Base-by-base conservation (phyloP, 2,888 invertebrate genomes). In the Cyclophora albipunctata region DNA sequence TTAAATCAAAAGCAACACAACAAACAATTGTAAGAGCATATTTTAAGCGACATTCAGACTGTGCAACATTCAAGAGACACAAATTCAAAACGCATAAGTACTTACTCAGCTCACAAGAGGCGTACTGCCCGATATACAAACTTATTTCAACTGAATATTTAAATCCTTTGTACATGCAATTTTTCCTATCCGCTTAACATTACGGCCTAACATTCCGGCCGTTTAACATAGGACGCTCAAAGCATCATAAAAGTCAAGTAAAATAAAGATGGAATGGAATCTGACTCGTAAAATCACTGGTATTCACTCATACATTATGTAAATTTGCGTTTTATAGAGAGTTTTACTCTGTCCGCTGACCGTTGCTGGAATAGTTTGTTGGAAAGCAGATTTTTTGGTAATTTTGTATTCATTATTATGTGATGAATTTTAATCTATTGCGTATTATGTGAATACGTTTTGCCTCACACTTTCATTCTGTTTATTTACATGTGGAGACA, bases 211-310 rank as follows among this genome's bases (percentile, higher is more conserved):
- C 66, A 63, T 78, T 71, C 67, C 75, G 73, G 74, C 60, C 67
- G 68, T 80, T 80, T 71, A 71, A 70, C 74, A 57, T 59, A 64
- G 59, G 64, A 71, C 66, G 69, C 66, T 67, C 59, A 64, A 69
- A 62, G 60, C 57, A 58, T 70, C 65, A 73, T 77, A 77, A 80
- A 79, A 75, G 66, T 54, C 62, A 66, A 67, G 71, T 79, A 73
- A 77, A 77, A 76, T 69, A 69, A 64, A 64, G 62, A 64, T 63
- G 62, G 62, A 72, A 75, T 73, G 70, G 69, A 77, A 71, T 65
- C 67, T 58, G 61, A 53, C 61, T 67, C 55, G 61, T 61, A 53
- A 60, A 60, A 66, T 62, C 59, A 68, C 68, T 65, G 64, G 57
- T 65, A 58, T 60, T 63, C 59, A 59, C 64, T 67, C 69, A 67